Base-by-base conservation (phyloP, 2,797 vertebrate genomes). In the Borostomias antarcticus region DNA sequence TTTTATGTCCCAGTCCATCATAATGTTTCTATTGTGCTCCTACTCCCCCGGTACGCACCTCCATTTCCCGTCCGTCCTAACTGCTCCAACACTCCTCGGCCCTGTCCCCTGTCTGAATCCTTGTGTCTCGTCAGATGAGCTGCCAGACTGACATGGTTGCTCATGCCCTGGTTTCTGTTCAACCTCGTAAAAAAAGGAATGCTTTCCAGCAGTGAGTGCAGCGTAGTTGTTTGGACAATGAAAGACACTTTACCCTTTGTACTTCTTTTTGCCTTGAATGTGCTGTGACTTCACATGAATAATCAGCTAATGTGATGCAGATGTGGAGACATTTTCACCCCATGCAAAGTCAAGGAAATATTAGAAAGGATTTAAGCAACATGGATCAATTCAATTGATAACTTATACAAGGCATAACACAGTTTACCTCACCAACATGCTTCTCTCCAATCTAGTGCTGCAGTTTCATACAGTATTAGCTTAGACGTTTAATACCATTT, bases 231-330 rank as follows among this genome's bases (percentile, higher is more conserved):
- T 43, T 15, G 4, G 25, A 29, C 23, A 3, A 26, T 15, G 23
- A 33, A 30, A 6, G 23, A 50, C 47, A 32, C 77, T 76, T 93
- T 93, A 93, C 94, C 91, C 91, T 91, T 90, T 93, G 93, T 89
- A 89, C 64, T 82, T 86, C 86, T 81, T 90, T 58, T 83, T 72
- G 26, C 35, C 29, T 4, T 59, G 35, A 92, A 92, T 82, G 71
- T 91, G 91, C 94, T 92, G 94, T 97, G 95, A 95, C 94, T 98
- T 94, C 96, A 97, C 96, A 96, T 97, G 95, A 94, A 93, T 89
- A 81, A 85, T 89, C 87, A 82, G 83, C 88, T 89, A n/a, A n/a
- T n/a, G 89, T 33, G n/a, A 26, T 3, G 4, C n/a, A 45, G 40
- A 4, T 45, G 13, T 2, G n/a, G 15, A 45, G 6, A 15, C 11